These are phyloP conservation scores for Styela plicata DNA, from an alignment of 23 tunicate species.

Conservation along the genomic window DNA sequence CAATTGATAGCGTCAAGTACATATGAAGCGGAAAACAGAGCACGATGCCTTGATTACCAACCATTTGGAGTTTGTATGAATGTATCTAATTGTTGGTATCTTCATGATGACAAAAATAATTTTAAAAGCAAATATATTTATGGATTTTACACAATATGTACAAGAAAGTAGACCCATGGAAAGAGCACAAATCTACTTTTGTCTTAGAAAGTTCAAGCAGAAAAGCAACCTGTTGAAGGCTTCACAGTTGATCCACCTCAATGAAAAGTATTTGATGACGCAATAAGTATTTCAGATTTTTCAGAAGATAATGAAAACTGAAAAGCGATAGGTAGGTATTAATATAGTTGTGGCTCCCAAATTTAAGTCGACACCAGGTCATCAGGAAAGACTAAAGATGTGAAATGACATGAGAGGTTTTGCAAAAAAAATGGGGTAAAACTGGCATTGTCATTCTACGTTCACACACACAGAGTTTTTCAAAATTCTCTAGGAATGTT, in stretches of 20 bases:
- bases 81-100: too few relatives aligned
- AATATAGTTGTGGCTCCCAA: neutral
- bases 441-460: neutral
- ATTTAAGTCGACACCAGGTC: neutral
- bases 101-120: too few relatives aligned
- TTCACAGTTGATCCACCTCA: neutral
- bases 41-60: too few relatives aligned
- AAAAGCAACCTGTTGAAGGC: neutral
- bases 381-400: too few relatives aligned
- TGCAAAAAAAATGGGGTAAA: too few relatives aligned
- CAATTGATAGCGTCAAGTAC: too few relatives aligned
- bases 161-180: too few relatives aligned
- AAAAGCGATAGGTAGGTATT: neutral
- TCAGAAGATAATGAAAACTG: neutral
- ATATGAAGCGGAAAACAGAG: too few relatives aligned
- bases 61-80: too few relatives aligned
- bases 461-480: neutral
- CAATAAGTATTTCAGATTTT: neutral
- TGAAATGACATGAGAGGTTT: neutral
- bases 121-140: too few relatives aligned
- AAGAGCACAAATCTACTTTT: too few relatives aligned
- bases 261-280: neutral
- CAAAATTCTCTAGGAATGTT: neutral
- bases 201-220: neutral
- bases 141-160: too few relatives aligned